Base-by-base conservation (phyloP, 2,113 vertebrate species). In the Lepus timidus region DNA sequence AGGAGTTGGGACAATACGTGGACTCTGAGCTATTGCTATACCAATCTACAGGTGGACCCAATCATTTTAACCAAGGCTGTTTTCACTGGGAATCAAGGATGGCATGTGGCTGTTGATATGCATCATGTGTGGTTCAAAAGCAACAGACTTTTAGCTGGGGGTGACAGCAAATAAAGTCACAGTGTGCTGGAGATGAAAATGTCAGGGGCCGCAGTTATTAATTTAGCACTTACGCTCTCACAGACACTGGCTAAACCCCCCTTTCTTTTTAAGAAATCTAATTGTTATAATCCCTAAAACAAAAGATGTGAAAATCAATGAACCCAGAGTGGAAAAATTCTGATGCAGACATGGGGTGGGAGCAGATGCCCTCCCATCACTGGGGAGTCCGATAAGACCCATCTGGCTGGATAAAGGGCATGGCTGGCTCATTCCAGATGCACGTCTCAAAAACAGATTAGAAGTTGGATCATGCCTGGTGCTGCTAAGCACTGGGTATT, bases 51-150 rank as follows among this genome's bases (percentile, higher is more conserved):
- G 49, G 85, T 29, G 58, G 55, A 90, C 91, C 29, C 39, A 81
- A 73, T 55, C 67, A 89, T 93, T 84, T 67, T 73, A 23, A 80
- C 89, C 44, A 87, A 83, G 76, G n/a, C 12, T 65, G 14, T 55
- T 92, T 88, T 94, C 88, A 64, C 68, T 87, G 39, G 68, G 29
- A 89, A 81, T 71, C 39, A 73, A 85, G 70, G 88, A 3, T 10
- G 31, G 27, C 22, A 49, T 75, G 22, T 55, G 64, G 27, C 68
- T 39, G 52, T 80, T 10, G 12, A 36, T 68, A 36, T 49, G 29
- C 29, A 10, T 11, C 55, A 58, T 58, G 17, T n/a, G 3, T 27
- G 58, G 31, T 93, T 94, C 70, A 86, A 49, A 94, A 68, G 16
- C 71, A 74, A 19, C 14, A 68, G 52, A 79, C 49, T 4, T 71